Evolutionary conservation across 64 coral and sea anemone genomes (phyloP), one percentile per base, ranked within the genome.

Genomic region (Cladopsammia gracilis): DNA sequence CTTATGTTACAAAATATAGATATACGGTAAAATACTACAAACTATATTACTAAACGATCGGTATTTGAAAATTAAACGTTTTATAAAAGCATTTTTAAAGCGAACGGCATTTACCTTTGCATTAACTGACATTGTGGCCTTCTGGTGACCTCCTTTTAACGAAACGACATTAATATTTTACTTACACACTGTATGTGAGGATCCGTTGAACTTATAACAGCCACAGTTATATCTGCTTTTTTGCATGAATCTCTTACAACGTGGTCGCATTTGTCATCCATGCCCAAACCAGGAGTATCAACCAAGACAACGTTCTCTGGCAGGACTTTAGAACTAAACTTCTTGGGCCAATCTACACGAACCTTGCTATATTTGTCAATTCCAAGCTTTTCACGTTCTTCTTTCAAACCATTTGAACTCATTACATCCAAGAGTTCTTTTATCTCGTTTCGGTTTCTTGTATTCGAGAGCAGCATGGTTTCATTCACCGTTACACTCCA

Each of bases 151-250:
- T n/a, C n/a, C n/a, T n/a, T n/a, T n/a, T n/a, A n/a, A n/a, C n/a
- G n/a, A n/a, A n/a, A n/a, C n/a, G n/a, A 54, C 52, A 54, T 54
- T 54, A 11, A 18, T 47, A 46, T 43, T 42, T 73, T 46, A 80
- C 77, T 58, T 59, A 80, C 77, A 7, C 7, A 22, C 3, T 0
- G 7, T 80, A 5, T 56, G 2, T 19, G 25, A 2, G 75, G 75
- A 45, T 3, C n/a, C 18, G 48, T 53, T 15, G 48, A 7, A 51
- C 48, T 44, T 12, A 78, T 80, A 10, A 80, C 77, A 24, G 77
- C 77, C 19, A 80, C 77, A 60, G 57, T 62, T 34, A 80, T 62
- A 25, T 80, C 77, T 58, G 58, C 77, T 58, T 80, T 25, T 58
- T 48, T 22, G 34, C 77, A 80, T 10, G 58, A 43, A 24, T 56